A percentile compares a stretch with the other conserved stretches of the same genome.
These are phyloP conservation scores for Sylvietta virens DNA, from an alignment of 2,113 vertebrate species.

Conservation along the genomic window DNA sequence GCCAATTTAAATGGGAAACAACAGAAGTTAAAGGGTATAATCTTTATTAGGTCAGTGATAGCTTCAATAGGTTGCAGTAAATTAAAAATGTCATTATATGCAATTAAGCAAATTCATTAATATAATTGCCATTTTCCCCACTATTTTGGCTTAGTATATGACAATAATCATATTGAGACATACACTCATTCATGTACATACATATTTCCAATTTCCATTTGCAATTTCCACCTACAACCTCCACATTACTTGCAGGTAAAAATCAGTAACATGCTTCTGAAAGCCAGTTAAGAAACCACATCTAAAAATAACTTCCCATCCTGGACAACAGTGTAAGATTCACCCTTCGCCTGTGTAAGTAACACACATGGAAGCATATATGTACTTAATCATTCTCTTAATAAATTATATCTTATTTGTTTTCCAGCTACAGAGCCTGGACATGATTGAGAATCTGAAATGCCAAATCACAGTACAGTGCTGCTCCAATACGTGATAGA, in stretches of 20 bases:
- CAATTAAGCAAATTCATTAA: conserved; percentile 67
- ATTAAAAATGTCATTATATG: conserved; percentile 59
- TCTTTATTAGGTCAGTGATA: conserved; percentile 66
- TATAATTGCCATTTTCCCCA: conserved; percentile 53
- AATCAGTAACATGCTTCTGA: neutral
- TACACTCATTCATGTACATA: neutral
- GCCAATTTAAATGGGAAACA: conserved; percentile 68
- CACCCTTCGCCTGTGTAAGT: neutral
- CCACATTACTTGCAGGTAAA: neutral
- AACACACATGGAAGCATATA: neutral
- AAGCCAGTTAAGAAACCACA: neutral
- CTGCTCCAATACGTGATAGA: neutral
- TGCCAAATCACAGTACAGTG: neutral
- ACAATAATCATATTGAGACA: conserved; percentile 34
- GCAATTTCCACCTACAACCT: neutral
- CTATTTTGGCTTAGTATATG: conserved; percentile 18
- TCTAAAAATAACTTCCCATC: neutral
- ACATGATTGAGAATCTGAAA: neutral
- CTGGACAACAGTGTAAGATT: neutral
- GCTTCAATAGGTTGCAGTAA: conserved; percentile 60
- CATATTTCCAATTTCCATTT: neutral
- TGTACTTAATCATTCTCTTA: neutral
- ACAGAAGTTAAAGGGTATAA: conserved; percentile 54
- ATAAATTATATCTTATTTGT: neutral
- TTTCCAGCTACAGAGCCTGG: neutral